Evolutionary conservation across 2,113 vertebrate genomes (phyloP).

Genomic region (Furnarius figulus): DNA sequence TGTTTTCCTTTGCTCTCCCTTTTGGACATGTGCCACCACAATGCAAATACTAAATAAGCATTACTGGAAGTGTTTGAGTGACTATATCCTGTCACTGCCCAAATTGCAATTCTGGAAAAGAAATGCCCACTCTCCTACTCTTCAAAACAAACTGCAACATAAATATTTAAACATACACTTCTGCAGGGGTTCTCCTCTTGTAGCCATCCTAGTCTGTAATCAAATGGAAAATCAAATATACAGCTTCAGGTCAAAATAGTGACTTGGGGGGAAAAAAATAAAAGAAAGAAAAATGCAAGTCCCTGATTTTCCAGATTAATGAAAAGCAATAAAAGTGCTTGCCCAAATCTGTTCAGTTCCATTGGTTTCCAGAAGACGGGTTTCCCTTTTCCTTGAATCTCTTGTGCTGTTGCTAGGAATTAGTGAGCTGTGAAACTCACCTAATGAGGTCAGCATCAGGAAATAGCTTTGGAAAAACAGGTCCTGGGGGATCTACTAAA

Average conservation of each 20-base stretch:
- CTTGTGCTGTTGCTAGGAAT: constrained; percentile 52
- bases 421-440: constrained; percentile 69
- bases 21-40: neutral
- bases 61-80: neutral
- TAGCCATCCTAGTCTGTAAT: neutral
- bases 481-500: constrained; percentile 40
- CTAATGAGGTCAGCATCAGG: constrained; percentile 68
- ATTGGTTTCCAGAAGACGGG: constrained; percentile 22
- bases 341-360: constrained; percentile 43
- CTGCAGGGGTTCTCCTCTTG: neutral
- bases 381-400: constrained; percentile 40
- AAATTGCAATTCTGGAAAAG: neutral
- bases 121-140: neutral
- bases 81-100: neutral
- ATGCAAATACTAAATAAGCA: neutral
- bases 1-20: constrained; percentile 24
- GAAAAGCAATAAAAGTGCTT: constrained; percentile 30
- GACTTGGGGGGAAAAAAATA: rapidly evolving
- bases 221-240: neutral
- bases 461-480: constrained; percentile 51
- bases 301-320: constrained; percentile 44
- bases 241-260: neutral
- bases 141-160: neutral
- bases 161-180: neutral
- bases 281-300: neutral